Base-by-base conservation (phyloP, 2,113 vertebrate species). In the Rhinichthys klamathensis region DNA sequence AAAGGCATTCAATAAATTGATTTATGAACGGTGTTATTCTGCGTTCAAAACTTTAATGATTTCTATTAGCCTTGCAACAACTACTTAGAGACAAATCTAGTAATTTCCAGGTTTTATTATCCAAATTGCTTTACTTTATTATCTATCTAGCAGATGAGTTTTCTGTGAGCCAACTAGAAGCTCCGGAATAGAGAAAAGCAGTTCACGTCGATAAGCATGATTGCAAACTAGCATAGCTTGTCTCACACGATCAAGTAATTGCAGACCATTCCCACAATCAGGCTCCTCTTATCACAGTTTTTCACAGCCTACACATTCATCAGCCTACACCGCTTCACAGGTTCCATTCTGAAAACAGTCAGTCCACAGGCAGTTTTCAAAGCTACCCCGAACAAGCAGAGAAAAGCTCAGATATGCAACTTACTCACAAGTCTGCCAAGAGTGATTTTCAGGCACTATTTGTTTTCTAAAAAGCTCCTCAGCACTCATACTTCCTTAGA, bases 311-410 rank as follows among this genome's bases (percentile, higher is more conserved):
- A 79, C 75, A 80, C 44, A 84, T 44, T 54, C 75, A 74, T 77
- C 84, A 83, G 80, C 73, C 87, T 79, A 85, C 80, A 76, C 49
- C n/a, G 70, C 84, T 67, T 82, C 67, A 41, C 69, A 88, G 61
- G 58, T 54, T 78, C 58, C 88, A 84, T 80, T 88, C 74, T 79
- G 84, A 88, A 83, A 88, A 84, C 78, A 82, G 84, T 86, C 79
- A 74, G 32, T 73, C 72, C 72, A 88, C 80, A 83, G 84, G 69
- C 79, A 60, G 32, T 74, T 73, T 81, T 89, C 76, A 85, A 87
- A 70, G 6, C 63, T 77, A 35, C 56, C 54, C 81, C 63, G 72
- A 78, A 30, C 35, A 41, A 90, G 83, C 51, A 79, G 56, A 87
- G 65, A 49, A 38, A 83, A 6, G 16, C 60, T 54, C 85, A 18